phyloP scores from a whole-genome alignment of 2,797 vertebrate genomes.

The Coregonus suidteri region DNA sequence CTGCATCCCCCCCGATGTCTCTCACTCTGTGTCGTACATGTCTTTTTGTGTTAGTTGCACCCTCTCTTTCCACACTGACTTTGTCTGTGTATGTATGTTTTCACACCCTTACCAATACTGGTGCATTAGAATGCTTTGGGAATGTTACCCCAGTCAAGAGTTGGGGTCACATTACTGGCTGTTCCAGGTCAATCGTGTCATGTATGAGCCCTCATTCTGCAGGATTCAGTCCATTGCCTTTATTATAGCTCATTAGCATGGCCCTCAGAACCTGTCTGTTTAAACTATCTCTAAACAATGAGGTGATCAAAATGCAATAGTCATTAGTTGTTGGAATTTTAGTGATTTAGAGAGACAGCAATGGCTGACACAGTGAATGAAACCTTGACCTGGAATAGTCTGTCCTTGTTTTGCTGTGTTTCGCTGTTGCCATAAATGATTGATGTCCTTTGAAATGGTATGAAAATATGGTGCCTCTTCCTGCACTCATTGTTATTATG shows the following conservation, averaged over 20 bases:
- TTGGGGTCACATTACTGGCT: not conserved
- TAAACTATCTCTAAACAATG: too few species aligned
- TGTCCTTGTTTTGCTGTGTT: conserved; percentile 20
- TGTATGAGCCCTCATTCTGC: not conserved
- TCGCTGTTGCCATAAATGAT: conserved; percentile 14
- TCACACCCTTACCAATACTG: conserved; percentile 52
- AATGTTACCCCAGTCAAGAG: not conserved
- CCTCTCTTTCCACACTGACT: not conserved
- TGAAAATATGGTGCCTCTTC: conserved; percentile 7
- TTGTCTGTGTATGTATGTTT: conserved; percentile 4
- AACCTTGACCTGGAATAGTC: conserved; percentile 28
- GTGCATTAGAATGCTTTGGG: conserved; percentile 13
- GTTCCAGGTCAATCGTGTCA: not conserved
- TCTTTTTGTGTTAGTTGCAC: conserved; percentile 26
- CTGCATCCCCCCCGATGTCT: conserved; percentile 31
- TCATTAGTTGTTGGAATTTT: not conserved
- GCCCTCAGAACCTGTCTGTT: not conserved
- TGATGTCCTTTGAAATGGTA: conserved; percentile 23
- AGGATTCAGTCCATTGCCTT: not conserved
- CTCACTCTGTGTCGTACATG: conserved; percentile 23
- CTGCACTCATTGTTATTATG: conserved; percentile 53
- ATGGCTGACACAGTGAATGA: conserved; percentile 49
- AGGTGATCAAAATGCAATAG: not conserved
- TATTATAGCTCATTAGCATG: not conserved
- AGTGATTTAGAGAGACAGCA: not conserved